phyloP scores from a whole-genome alignment of 2,113 vertebrate species.

The Otolemur garnettii region DNA sequence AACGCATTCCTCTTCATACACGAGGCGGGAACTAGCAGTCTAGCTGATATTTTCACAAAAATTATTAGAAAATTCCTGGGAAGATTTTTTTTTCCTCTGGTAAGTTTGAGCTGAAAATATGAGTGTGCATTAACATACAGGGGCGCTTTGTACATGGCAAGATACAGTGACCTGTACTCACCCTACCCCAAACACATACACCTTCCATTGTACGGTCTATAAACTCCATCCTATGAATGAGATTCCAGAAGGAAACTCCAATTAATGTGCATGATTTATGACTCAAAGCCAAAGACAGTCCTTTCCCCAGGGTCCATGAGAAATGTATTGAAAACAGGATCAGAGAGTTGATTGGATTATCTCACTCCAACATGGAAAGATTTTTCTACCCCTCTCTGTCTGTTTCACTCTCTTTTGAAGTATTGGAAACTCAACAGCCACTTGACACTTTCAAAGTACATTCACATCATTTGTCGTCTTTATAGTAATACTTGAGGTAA shows the following conservation, averaged over 20 bases:
- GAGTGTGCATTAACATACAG: no score
- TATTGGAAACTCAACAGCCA: neutral
- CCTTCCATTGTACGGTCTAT: neutral
- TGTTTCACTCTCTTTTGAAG: neutral
- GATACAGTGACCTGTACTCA: neutral
- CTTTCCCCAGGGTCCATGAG: neutral
- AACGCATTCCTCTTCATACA: no score
- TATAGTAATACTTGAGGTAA: constrained; percentile 11
- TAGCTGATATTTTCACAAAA: no score
- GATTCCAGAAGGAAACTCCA: neutral
- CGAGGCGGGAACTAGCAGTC: no score
- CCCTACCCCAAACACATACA: neutral
- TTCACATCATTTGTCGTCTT: neutral
- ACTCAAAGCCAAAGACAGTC: constrained; percentile 34
- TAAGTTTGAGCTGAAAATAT: no score
- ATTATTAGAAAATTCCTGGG: no score
- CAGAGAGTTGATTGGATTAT: neutral
- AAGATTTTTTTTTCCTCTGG: no score
- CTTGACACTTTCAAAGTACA: neutral
- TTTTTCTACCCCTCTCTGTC: neutral
- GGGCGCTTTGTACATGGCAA: no score
- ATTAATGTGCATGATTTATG: neutral
- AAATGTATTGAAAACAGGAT: neutral
- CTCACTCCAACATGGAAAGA: neutral
- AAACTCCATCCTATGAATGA: neutral